Evolutionary conservation across 2,888 invertebrate species (phyloP), one percentile per base, ranked within the genome.

Genomic region (Venusia cambrica): DNA sequence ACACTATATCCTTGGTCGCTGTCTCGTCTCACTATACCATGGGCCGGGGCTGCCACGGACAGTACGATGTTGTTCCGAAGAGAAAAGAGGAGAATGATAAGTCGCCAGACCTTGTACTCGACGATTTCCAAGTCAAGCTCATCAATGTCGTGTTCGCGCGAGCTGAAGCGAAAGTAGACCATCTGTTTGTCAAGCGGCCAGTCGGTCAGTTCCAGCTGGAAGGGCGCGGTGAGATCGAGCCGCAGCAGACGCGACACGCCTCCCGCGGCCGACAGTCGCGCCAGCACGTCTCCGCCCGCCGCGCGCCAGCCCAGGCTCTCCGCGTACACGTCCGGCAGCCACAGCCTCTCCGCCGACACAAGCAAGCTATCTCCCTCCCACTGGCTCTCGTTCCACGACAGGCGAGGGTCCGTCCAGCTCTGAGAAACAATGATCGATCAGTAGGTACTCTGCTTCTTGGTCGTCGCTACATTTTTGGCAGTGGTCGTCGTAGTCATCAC

Each of bases 141-240:
- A 10, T 91, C 88, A 0, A 89, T 88, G 31, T 87, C 84, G 59
- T 92, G 90, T 0, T 91, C 90, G 90, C 94, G 92, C 0, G 95
- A 94, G 1, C 93, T 94, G 41, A 96, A 89, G 56, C 89, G 89
- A 38, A 95, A 73, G 20, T 66, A 58, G 54, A 93, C 93, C 0
- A 63, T 72, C 65, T 96, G 95, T 3, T 75, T 75, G 69, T 96
- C 96, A 24, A 85, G 89, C 0, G 96, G 96, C 95, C 95, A 96
- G 41, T 88, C 77, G 6, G 85, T 73, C 29, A 95, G 80, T 9
- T 58, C 48, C 32, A 85, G 46, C 1, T 55, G 43, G n/a, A 81
- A 5, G 0, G 85, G 81, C 36, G 65, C 66, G 22, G 55, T 33
- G 26, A 80, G 52, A 48, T 80, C 76, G 30, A 81, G 53, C 4